Base-by-base conservation (phyloP, 2,888 invertebrate genomes). In the Volucella inanis region DNA sequence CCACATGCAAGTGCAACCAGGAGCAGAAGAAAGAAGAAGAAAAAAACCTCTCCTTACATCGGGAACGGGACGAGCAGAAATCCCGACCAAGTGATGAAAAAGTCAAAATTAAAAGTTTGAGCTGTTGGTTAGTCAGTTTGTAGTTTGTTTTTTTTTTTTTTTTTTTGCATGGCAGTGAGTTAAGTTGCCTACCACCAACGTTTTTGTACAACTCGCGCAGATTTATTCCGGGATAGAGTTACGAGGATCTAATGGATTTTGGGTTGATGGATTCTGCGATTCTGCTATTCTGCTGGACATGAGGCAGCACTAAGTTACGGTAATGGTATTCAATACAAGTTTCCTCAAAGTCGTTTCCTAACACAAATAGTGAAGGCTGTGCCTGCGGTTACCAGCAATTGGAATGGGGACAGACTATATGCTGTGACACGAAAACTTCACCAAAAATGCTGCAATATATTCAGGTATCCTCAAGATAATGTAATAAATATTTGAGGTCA, bases 201-300 rank as follows among this genome's bases (percentile, higher is more conserved):
- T 52, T 52, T 22, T 22, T 22, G 18, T 22, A 22, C 18, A 2
- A 22, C 18, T 22, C 18, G 18, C n/a, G 41, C 55, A 39, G 12
- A 18, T 70, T 64, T 78, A 78, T 71, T 78, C 70, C 43, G 70
- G 70, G 70, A 71, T 65, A 70, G 76, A 81, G 70, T 76, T 70
- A 76, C 68, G 64, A 31, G 45, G 62, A 52, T 64, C 52, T 45
- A n/a, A 45, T 59, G 57, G 45, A 15, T 49, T 31, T 39, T 70
- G 31, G 31, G 31, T 31, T 31, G 31, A 31, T 4, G 31, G 6
- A 31, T 31, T 4, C 31, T 31, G 31, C 6, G 31, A 31, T 31
- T n/a, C n/a, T n/a, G n/a, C n/a, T n/a, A n/a, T n/a, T n/a, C 6
- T 31, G 31, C 31, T 31, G 31, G 31, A 31, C 31, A 31, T 31